Evolutionary conservation across 2,888 invertebrate species (phyloP), one percentile per base, ranked within the genome.

Genomic region (Trichogramma dendrolimi): DNA sequence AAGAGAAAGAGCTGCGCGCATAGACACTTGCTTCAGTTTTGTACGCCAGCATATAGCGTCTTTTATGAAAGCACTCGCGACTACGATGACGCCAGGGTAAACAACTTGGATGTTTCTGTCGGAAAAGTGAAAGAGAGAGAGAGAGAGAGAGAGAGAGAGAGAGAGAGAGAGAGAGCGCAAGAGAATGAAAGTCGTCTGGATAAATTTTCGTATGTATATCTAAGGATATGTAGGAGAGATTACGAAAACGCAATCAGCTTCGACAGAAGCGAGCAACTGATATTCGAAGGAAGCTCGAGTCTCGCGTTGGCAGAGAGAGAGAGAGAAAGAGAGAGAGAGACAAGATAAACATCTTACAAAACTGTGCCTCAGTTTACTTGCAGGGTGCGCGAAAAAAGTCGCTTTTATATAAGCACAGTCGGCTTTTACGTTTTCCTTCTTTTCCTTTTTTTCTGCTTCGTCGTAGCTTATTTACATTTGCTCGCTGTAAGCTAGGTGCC

Each of bases 211-310:
- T 48, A 14, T 48, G 27, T 14, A 14, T 48, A 48, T 14, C 11
- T 48, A 53, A 57, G 51, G 54, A 59, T 59, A 59, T 46, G 57
- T 61, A 27, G 27, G 42, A 44, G 51, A 59, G 56, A 61, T 59
- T 61, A 51, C 47, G 43, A 44, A 61, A 59, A 59, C 14, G 59
- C 61, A 55, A 61, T 64, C 61, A 57, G 56, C 56, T 55, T 43
- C 14, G 51, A 54, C 6, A 42, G 58, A 38, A 52, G 50, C 38
- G 11, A 47, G 43, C 14, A 11, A 14, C 51, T 51, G 8, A 7
- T 39, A 39, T 11, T n/a, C 4, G 42, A 11, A 42, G 42, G 53
- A 38, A n/a, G 6, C 55, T 11, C 4, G 49, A 11, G 49, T 7
- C 49, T 38, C 49, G 11, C n/a, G 6, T 27, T 49, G 49, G 14